Percentiles rank a stretch among this genome's conserved stretches.
Conservation (phyloP, 1,140 invertebrate genomes). For the Diabrotica undecimpunctata region DNA sequence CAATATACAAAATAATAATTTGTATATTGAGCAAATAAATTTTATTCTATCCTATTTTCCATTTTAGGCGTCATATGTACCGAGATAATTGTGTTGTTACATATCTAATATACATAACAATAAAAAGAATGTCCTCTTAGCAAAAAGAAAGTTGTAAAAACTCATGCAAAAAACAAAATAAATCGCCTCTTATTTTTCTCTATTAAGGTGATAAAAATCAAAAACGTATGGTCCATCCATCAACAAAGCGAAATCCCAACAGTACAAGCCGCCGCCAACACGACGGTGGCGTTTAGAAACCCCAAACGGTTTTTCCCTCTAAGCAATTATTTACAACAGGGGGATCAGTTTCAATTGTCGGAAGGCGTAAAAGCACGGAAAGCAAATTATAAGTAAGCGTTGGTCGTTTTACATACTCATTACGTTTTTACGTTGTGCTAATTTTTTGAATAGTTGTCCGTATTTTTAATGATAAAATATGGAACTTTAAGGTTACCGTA, state of each 20-base stretch:
- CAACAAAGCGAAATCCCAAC: slow-evolving; percentile 1
- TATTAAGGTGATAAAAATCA: slow-evolving; percentile 3
- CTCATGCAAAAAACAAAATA: not conserved
- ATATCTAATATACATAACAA: too few species aligned
- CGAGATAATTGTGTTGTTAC: too few species aligned
- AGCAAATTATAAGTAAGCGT: not conserved
- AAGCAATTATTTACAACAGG: slow-evolving; percentile 2
- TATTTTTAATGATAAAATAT: too few species aligned
- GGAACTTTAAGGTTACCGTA: too few species aligned
- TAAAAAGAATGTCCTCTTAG: too few species aligned
- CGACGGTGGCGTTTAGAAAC: not conserved
- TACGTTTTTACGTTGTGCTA: not conserved
- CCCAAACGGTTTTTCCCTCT: not conserved
- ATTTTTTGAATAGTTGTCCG: too few species aligned
- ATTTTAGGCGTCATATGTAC: too few species aligned
- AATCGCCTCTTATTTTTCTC: slow-evolving; percentile 2
- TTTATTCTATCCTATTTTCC: too few species aligned
- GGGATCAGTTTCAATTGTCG: slow-evolving; percentile 1
- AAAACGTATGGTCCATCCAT: not conserved
- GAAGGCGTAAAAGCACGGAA: not conserved
- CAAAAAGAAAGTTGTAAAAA: too few species aligned
- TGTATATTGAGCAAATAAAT: too few species aligned
- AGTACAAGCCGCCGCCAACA: not conserved
- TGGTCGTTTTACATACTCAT: not conserved
- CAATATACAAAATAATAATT: too few species aligned